Percentiles rank a stretch among this genome's conserved stretches.
Conservation (phyloP, 2,113 vertebrate species). For the Xenopus borealis region DNA sequence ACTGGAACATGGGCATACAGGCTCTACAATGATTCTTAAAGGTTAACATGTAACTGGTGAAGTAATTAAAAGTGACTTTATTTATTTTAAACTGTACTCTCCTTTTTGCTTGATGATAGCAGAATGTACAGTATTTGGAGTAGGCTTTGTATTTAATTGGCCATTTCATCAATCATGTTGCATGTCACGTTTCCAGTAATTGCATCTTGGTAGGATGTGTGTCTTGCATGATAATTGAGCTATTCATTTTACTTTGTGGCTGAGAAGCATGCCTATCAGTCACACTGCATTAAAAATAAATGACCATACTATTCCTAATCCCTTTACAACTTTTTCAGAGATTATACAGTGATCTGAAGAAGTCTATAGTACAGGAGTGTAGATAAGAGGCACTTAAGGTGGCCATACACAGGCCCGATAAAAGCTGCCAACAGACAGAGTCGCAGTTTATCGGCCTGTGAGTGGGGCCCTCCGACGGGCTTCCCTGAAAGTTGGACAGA, state of each 20-base stretch:
- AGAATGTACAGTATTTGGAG: slow-evolving; percentile 3
- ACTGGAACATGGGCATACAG: slow-evolving; percentile 42
- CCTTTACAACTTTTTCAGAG: no score
- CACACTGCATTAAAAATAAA: background rate
- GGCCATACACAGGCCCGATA: no score
- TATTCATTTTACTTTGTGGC: slow-evolving; percentile 39
- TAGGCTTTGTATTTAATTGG: slow-evolving; percentile 28
- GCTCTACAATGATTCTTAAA: slow-evolving; percentile 52
- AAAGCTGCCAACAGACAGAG: no score
- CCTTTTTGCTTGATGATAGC: slow-evolving; percentile 6
- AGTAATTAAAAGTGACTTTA: slow-evolving; percentile 56
- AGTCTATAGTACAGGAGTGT: no score
- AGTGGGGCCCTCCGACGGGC: no score
- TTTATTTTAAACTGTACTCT: slow-evolving; percentile 10
- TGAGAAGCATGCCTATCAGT: slow-evolving; percentile 10
- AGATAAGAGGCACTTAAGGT: no score
- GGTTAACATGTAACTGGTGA: slow-evolving; percentile 61
- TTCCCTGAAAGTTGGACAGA: no score
- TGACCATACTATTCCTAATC: no score
- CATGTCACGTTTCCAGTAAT: slow-evolving; percentile 45
- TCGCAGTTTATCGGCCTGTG: no score
- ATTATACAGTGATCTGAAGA: no score
- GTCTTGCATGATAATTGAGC: slow-evolving; percentile 45
- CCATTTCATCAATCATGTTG: slow-evolving; percentile 13
- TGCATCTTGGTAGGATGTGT: slow-evolving; percentile 38